Evolutionary conservation across 2,888 invertebrate species (phyloP).

Genomic region (Psococerastis gibbosa): DNA sequence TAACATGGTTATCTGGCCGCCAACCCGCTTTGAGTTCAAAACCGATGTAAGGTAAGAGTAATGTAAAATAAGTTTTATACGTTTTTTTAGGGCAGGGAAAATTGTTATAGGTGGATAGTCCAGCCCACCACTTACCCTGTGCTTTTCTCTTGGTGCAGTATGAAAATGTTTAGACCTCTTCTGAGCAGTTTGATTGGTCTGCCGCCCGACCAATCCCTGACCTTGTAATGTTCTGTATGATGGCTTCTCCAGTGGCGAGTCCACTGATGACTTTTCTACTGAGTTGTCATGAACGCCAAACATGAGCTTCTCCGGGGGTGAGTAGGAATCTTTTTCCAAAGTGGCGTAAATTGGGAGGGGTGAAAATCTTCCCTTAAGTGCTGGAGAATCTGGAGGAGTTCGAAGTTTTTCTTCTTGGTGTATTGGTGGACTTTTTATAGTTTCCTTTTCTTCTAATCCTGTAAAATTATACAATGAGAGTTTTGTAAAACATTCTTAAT

Average conservation of each 20-base stretch:
- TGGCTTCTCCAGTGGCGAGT: not conserved
- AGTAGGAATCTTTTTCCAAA: not conserved
- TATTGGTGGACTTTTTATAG: too few relatives aligned
- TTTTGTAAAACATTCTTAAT: too few relatives aligned
- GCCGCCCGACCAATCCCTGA: conserved; percentile 25
- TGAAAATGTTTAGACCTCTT: conserved; percentile 34
- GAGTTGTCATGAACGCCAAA: not conserved
- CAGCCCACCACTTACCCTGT: conserved; percentile 28
- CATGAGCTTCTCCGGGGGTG: not conserved
- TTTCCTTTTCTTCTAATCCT: too few relatives aligned
- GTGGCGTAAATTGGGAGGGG: not conserved
- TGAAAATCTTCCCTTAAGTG: not conserved
- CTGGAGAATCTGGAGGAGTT: not conserved
- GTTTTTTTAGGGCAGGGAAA: too few relatives aligned
- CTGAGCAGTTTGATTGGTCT: conserved; percentile 19
- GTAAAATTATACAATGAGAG: too few relatives aligned
- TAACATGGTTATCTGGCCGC: too few relatives aligned
- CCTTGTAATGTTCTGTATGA: conserved; percentile 18
- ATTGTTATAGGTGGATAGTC: too few relatives aligned
- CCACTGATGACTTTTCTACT: too few relatives aligned
- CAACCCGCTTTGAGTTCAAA: too few relatives aligned
- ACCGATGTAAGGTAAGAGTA: too few relatives aligned
- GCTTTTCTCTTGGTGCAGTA: conserved; percentile 37
- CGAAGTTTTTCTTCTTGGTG: not conserved
- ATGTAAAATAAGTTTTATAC: too few relatives aligned